These are phyloP conservation scores for Hemiprocne comata DNA, from an alignment of 2,113 vertebrate genomes.

Conservation along the genomic window DNA sequence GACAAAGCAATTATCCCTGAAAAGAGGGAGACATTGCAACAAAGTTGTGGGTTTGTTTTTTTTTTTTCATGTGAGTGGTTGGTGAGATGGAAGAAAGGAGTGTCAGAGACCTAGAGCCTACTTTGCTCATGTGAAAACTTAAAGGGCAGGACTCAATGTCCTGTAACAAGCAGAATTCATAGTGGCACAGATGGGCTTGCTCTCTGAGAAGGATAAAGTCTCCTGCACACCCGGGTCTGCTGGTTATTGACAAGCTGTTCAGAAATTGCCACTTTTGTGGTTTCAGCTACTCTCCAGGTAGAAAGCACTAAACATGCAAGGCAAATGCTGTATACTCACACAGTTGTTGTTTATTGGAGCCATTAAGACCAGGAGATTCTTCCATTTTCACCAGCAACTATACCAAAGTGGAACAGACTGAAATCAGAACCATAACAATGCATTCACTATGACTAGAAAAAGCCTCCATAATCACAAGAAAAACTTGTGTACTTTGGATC, in stretches of 20 bases:
- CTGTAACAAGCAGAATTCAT: slow-evolving; percentile 38
- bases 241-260: neutral
- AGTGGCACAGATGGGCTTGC: slow-evolving; percentile 35
- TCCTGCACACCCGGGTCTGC: neutral
- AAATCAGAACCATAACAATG: neutral
- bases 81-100: neutral
- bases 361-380: neutral
- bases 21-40: neutral
- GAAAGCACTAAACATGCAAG: neutral
- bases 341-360: neutral
- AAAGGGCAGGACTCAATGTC: slow-evolving; percentile 35
- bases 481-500: neutral
- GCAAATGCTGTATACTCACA: neutral
- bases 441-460: neutral
- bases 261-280: neutral
- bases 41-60: neutral
- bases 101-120: neutral
- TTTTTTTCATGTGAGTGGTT: neutral
- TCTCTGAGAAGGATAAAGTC: slow-evolving; percentile 20
- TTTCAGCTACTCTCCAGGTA: neutral
- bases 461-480: neutral
- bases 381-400: neutral
- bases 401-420: neutral
- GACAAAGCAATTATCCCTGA: neutral
- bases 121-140: neutral